A percentile compares a stretch with the other conserved stretches of the same genome.
Conservation (phyloP, 2,113 vertebrate genomes). For the Platycercus adscitus region DNA sequence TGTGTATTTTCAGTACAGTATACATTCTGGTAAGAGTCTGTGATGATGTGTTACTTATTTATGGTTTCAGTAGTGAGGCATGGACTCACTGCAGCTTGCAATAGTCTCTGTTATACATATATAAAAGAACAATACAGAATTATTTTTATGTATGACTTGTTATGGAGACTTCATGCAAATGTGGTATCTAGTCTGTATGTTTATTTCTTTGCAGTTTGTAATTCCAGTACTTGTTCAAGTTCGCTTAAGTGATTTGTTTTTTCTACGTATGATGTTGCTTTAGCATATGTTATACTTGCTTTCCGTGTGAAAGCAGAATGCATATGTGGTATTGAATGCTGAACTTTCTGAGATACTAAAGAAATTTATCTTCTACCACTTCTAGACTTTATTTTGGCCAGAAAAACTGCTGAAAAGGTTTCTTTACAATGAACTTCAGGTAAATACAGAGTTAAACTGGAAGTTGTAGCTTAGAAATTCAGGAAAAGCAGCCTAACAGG, state of each 20-base stretch:
- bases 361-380: not conserved
- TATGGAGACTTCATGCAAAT: not conserved
- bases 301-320: not conserved
- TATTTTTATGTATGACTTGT: not conserved
- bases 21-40: not conserved
- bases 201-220: not conserved
- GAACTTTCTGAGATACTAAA: not conserved
- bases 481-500: not conserved
- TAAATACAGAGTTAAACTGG: not conserved
- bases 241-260: not conserved
- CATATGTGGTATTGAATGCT: not conserved
- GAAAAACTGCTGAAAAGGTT: not conserved
- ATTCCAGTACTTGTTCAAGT: not conserved
- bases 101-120: not conserved
- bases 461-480: not conserved
- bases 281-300: not conserved
- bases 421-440: not conserved
- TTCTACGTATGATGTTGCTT: not conserved
- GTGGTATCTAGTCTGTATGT: not conserved
- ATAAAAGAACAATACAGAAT: not conserved
- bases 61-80: not conserved
- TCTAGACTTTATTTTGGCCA: not conserved
- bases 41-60: not conserved
- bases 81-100: not conserved
- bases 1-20: not conserved